Percentiles rank a stretch among this genome's conserved stretches.
phyloP scores from a whole-genome alignment of 2,888 invertebrate species.

The Plusia festucae region DNA sequence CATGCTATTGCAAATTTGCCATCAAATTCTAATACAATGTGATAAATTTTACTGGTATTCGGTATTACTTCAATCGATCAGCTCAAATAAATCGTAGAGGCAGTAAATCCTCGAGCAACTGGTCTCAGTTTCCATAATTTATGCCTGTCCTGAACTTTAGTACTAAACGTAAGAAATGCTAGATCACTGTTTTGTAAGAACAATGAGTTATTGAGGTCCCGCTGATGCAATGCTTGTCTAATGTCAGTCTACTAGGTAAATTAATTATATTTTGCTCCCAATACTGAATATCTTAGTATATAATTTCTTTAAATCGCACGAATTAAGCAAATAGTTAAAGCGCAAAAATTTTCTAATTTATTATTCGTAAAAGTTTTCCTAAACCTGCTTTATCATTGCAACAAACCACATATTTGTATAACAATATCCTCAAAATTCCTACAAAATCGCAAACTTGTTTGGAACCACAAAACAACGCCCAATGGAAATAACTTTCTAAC shows the following conservation, averaged over 20 bases:
- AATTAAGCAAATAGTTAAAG: no score
- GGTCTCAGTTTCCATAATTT: conserved; percentile 71
- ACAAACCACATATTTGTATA: conserved; percentile 26
- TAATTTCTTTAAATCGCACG: no score
- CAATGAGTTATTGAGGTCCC: conserved; percentile 74
- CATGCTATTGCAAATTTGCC: not conserved
- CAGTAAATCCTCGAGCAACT: conserved; percentile 67
- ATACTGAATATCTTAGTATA: no score
- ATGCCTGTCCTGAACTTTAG: conserved; percentile 77
- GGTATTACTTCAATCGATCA: conserved; percentile 14
- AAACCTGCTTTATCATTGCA: not conserved
- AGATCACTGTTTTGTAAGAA: conserved; percentile 69
- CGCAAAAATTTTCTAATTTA: not conserved
- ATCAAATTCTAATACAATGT: not conserved
- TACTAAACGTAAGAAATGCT: conserved; percentile 68
- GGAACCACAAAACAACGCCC: not conserved
- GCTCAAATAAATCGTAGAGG: conserved; percentile 21
- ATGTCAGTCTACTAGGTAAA: conserved; percentile 45
- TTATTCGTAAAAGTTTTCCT: not conserved
- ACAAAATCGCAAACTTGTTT: conserved; percentile 2
- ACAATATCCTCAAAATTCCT: conserved; percentile 12
- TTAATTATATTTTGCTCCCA: conserved; percentile 28
- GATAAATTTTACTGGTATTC: not conserved
- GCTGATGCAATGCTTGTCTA: conserved; percentile 60
- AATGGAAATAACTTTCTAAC: conserved; percentile 25